phyloP scores from a whole-genome alignment of 1,140 invertebrate species.

The Wiebesia pumilae region DNA sequence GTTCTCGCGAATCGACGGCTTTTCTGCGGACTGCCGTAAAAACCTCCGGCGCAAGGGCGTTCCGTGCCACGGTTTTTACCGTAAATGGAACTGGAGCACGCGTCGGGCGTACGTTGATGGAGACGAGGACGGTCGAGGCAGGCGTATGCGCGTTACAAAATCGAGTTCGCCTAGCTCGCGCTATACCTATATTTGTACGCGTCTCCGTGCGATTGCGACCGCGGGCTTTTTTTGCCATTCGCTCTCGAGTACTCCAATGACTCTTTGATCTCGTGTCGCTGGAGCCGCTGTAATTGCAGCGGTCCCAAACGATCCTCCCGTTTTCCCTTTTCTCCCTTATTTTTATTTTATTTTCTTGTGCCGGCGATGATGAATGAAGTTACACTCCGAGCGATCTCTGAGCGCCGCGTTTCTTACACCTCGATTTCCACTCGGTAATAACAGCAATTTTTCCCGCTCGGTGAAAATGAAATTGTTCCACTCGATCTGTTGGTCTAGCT shows the following conservation, averaged over 20 bases:
- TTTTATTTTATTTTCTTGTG: not conserved
- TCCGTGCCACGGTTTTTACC: slow-evolving; percentile 61
- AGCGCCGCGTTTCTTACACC: not conserved
- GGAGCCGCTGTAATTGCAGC: not conserved
- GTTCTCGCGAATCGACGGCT: slow-evolving; percentile 40
- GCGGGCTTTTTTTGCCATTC: slow-evolving; percentile 36
- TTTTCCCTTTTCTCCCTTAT: not conserved
- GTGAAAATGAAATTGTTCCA: not conserved
- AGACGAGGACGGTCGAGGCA: not conserved
- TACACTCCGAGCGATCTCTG: not conserved
- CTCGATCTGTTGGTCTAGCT: too few relatives aligned
- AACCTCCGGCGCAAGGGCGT: slow-evolving; percentile 60
- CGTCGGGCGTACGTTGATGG: slow-evolving; percentile 47
- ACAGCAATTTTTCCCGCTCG: not conserved
- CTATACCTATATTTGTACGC: slow-evolving; percentile 58
- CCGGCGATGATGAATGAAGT: slow-evolving; percentile 5
- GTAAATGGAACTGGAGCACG: slow-evolving; percentile 71
- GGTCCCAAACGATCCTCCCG: not conserved
- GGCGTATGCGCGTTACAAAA: slow-evolving; percentile 64
- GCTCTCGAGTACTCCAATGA: not conserved
- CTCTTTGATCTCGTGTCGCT: slow-evolving; percentile 9
- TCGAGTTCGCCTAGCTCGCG: slow-evolving; percentile 49
- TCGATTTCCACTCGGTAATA: not conserved
- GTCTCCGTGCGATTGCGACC: slow-evolving; percentile 52
- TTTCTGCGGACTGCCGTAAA: slow-evolving; percentile 24